A percentile compares a stretch with the other conserved stretches of the same genome.
These are phyloP conservation scores for Amphilophus citrinellus DNA, from an alignment of 2,113 vertebrate species.

Conservation along the genomic window DNA sequence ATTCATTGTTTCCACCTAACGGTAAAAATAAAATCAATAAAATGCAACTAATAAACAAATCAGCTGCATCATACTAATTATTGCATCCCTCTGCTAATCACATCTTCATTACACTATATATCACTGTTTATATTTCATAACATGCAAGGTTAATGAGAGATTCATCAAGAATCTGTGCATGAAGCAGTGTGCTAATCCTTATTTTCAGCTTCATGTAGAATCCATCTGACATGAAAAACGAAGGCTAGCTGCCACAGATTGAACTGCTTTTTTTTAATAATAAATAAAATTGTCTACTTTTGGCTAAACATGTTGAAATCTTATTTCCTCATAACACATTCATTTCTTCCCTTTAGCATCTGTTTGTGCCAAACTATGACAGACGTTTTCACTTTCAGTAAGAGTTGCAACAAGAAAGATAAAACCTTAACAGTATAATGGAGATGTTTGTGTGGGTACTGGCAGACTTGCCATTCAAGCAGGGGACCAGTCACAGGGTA, in stretches of 20 bases:
- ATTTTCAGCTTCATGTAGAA: neutral
- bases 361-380: too few species aligned
- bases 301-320: neutral
- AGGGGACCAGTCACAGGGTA: neutral
- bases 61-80: neutral
- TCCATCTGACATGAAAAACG: neutral
- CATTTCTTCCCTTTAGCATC: neutral
- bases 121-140: neutral
- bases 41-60: neutral
- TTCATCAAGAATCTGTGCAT: neutral
- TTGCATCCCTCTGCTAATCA: neutral
- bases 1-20: rapidly evolving
- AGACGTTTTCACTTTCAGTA: too few species aligned
- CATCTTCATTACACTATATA: rapidly evolving
- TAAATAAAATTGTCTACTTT: too few species aligned
- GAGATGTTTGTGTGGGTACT: neutral
- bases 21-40: neutral
- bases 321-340: neutral
- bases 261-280: too few species aligned
- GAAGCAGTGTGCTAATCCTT: neutral
- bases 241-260: neutral
- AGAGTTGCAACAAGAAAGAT: neutral
- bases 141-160: neutral
- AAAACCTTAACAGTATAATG: neutral
- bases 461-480: neutral